Evolutionary conservation across 2,797 vertebrate species (phyloP).

Genomic region (Antennarius maculatus): DNA sequence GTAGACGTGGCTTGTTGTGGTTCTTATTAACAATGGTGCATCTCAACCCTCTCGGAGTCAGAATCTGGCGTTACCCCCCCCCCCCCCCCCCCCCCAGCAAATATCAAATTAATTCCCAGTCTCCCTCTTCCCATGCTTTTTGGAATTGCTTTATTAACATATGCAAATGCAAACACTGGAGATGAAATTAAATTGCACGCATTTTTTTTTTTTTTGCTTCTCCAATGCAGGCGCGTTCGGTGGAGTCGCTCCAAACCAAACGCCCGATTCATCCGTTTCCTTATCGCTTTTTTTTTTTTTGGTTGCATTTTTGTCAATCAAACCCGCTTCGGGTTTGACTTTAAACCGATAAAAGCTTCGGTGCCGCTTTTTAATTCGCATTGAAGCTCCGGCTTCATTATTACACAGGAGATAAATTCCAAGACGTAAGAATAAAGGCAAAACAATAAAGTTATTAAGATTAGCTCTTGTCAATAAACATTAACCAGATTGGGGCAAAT

Average conservation of each 20-base stretch:
- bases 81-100: too few species aligned
- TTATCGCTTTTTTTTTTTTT: constrained; percentile 36
- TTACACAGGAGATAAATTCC: constrained; percentile 20
- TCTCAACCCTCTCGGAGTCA: constrained; percentile 2
- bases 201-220: constrained; percentile 69
- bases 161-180: constrained; percentile 78
- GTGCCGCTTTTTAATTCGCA: constrained; percentile 39
- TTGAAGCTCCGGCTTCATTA: constrained; percentile 30
- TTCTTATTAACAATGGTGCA: constrained; percentile 33
- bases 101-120: constrained; percentile 50
- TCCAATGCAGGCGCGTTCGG: constrained; percentile 58
- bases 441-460: constrained; percentile 53
- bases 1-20: constrained; percentile 37
- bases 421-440: constrained; percentile 32
- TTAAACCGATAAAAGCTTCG: constrained; percentile 51
- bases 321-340: constrained; percentile 40
- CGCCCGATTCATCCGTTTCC: constrained; percentile 54
- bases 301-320: constrained; percentile 73
- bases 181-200: constrained; percentile 74
- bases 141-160: constrained; percentile 77
- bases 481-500: constrained; percentile 58
- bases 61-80: constrained; percentile 33
- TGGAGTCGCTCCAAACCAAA: constrained; percentile 53
- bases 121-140: constrained; percentile 49
- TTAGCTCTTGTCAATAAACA: constrained; percentile 51